These are phyloP conservation scores for Harpalus rubripes DNA, from an alignment of 2,888 invertebrate genomes.

Conservation along the genomic window DNA sequence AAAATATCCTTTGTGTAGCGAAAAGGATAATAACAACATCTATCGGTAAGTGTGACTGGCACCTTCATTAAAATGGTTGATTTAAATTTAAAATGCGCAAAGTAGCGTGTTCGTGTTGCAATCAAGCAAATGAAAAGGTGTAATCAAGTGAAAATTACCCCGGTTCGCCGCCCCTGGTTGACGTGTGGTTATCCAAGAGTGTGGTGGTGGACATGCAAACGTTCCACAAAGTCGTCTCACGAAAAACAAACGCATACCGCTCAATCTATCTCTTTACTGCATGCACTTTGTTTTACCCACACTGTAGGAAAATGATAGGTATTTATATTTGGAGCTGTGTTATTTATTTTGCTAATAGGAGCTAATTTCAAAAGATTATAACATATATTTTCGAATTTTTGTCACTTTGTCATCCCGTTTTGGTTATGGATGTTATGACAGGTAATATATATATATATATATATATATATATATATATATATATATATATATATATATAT, in stretches of 20 bases:
- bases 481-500: too few species aligned
- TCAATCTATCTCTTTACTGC: background rate
- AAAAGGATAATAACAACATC: slow-evolving; percentile 41
- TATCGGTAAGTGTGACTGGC: slow-evolving; percentile 39
- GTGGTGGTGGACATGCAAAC: slow-evolving; percentile 47
- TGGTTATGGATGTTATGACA: too few species aligned
- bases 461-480: too few species aligned
- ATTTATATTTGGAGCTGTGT: too few species aligned
- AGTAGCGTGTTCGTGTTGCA: slow-evolving; percentile 56
- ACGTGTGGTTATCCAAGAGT: slow-evolving; percentile 50
- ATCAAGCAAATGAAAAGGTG: slow-evolving; percentile 66
- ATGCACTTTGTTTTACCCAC: too few species aligned
- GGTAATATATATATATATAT: too few species aligned
- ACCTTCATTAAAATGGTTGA: slow-evolving; percentile 52
- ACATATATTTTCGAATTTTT: too few species aligned
- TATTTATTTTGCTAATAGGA: too few species aligned
- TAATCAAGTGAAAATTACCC: slow-evolving; percentile 65
- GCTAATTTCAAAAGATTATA: too few species aligned
- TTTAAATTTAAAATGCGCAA: slow-evolving; percentile 64
- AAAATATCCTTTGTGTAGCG: slow-evolving; percentile 26
- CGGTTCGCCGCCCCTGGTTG: slow-evolving; percentile 43
- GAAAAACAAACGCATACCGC: slow-evolving; percentile 11
- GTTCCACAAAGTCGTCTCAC: slow-evolving; percentile 21
- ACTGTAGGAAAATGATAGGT: too few species aligned
- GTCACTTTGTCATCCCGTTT: too few species aligned